Base-by-base conservation (phyloP, 2,888 invertebrate species). In the Globia sparganii region DNA sequence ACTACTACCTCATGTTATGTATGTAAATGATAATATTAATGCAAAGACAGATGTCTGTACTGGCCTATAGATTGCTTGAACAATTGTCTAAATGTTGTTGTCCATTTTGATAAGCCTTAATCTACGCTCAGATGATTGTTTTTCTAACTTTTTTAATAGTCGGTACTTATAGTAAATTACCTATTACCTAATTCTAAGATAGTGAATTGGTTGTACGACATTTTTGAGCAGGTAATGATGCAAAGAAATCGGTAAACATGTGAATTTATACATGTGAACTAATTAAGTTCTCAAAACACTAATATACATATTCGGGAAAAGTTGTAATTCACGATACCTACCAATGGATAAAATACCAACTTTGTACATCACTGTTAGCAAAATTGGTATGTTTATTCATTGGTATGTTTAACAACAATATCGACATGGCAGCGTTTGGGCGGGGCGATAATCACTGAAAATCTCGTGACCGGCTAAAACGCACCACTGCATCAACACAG, bases 401-500 rank as follows among this genome's bases (percentile, higher is more conserved):
- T 40, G 5, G 13, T n/a, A 13, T 40, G 5, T 31, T 3, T n/a
- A 21, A 56, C 53, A 56, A 43, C 62, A 43, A 46, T 31, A 70
- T 64, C 21, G 37, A 9, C 40, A 70, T 46, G 37, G n/a, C 18
- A 72, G 18, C 25, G 31, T 58, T 34, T 53, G 28, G 58, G 28
- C 13, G 65, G 9, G 72, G 28, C 6, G 25, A 64, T 21, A 34
- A n/a, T 62, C 34, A 49, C 31, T 49, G 53, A 76, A 64, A 76
- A 64, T 59, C 67, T 72, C 40, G 64, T 71, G 68, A 61, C 53
- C 18, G 28, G 69, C 75, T 49, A 34, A 69, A 78, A 76, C 73
- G 61, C 62, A 76, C 74, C 58, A 75, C 62, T 81, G 81, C 80
- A 66, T 78, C 78, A 79, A 85, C 83, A 85, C 43, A 40, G 59